Evolutionary conservation across 1,140 invertebrate species (phyloP), one percentile per base, ranked within the genome.

Genomic region (Schlechtendalia chinensis): DNA sequence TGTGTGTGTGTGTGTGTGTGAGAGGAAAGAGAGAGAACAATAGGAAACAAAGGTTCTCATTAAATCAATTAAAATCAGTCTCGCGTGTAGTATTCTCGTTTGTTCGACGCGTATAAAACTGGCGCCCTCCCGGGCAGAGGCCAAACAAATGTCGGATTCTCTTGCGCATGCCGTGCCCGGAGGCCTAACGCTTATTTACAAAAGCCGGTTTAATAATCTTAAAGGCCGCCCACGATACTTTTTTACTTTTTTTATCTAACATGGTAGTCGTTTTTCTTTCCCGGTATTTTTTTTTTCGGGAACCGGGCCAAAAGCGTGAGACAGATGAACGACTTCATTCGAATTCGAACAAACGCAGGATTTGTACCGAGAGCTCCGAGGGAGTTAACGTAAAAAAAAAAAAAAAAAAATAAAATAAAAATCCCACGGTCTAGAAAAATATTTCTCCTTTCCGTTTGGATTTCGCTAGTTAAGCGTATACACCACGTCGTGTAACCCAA

Each of bases 111-210:
- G 5, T 50, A 69, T 69, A 69, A 22, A 47, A 50, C 47, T 24
- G 45, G 22, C n/a, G 45, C n/a, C 45, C 45, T 39, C 17, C 19
- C n/a, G 45, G 67, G 14, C 16, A 27, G 6, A 50, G n/a, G 39
- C 45, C 67, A 50, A 69, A 50, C 39, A 69, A 69, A 50, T 69
- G 39, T 69, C 67, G 22, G 22, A 69, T 24, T 39, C 67, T 69
- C 24, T 50, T 69, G 67, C 24, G 45, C 12, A 58, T 8, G n/a
- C 14, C 47, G 16, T 45, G n/a, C 29, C n/a, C 45, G 22, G 22
- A 54, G 53, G 22, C 1, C 45, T 1, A 47, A 17, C 67, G 24
- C 22, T 69, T 69, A 50, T 69, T 50, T 50, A 50, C 67, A 24
- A 69, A 50, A 50, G 45, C 22, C 16, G 67, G n/a, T 47, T 50